Evolutionary conservation across 2,888 invertebrate species (phyloP).

Genomic region (Biston stratarius): DNA sequence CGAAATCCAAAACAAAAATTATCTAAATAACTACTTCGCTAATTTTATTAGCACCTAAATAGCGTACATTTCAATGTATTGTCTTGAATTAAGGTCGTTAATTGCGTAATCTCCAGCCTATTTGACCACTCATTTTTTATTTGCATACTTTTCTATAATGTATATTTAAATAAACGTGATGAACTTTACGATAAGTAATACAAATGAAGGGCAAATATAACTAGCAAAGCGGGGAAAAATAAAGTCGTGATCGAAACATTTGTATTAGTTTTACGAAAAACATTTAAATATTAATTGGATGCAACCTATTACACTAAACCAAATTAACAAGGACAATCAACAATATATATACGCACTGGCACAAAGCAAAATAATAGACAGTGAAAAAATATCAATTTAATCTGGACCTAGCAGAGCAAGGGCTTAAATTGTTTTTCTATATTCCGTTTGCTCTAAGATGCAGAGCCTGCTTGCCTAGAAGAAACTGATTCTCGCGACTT

Average conservation of each 20-base stretch:
- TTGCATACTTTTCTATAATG: constrained; percentile 3
- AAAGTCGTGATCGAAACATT: constrained; percentile 50
- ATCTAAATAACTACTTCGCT: too few species aligned
- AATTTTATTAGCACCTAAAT: too few species aligned
- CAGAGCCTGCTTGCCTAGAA: too few species aligned
- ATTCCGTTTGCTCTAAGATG: too few species aligned
- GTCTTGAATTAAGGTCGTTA: constrained; percentile 19
- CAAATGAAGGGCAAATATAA: constrained; percentile 45
- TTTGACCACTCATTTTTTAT: constrained; percentile 6
- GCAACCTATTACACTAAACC: constrained; percentile 10
- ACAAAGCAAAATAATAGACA: neutral
- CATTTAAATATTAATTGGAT: constrained; percentile 25
- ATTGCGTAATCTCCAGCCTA: constrained; percentile 18
- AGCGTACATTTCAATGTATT: neutral
- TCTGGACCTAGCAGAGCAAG: too few species aligned
- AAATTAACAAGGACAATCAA: constrained; percentile 12
- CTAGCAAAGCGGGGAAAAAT: constrained; percentile 35
- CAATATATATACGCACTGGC: neutral
- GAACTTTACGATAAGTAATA: constrained; percentile 32
- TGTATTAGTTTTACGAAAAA: constrained; percentile 41
- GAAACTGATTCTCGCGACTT: too few species aligned
- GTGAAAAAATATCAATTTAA: neutral
- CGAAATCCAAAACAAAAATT: too few species aligned
- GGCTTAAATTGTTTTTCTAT: too few species aligned
- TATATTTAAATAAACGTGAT: constrained; percentile 40